These are phyloP conservation scores for Atlantisia rogersi DNA, from an alignment of 2,113 vertebrate genomes.

Conservation along the genomic window DNA sequence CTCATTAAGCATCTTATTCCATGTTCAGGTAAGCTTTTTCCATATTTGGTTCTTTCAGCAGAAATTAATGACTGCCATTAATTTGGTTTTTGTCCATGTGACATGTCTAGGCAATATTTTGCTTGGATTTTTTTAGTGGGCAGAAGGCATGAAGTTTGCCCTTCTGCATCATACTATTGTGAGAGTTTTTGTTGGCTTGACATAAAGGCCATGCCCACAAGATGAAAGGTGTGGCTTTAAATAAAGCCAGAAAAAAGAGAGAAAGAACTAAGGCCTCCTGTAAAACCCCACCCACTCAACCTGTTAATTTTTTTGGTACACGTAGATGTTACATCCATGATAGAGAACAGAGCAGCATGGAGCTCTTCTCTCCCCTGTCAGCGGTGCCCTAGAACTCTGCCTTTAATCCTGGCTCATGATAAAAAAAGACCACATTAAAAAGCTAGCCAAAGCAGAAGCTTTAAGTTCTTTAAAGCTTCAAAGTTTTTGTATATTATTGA, in stretches of 20 bases:
- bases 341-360: not conserved
- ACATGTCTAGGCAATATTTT: not conserved
- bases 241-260: not conserved
- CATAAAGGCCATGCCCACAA: not conserved
- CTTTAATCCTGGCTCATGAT: not conserved
- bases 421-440: not conserved
- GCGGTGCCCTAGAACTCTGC: not conserved
- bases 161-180: not conserved
- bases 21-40: not conserved
- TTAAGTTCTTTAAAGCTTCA: not conserved
- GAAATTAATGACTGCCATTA: not conserved
- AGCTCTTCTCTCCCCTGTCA: not conserved
- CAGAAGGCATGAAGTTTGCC: not conserved
- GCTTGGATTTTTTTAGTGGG: not conserved
- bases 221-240: not conserved
- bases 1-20: not conserved
- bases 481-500: not conserved
- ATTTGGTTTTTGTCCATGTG: not conserved
- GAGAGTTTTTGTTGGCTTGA: slow-evolving; percentile 9
- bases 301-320: not conserved
- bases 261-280: not conserved
- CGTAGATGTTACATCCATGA: rapidly evolving
- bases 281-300: not conserved
- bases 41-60: not conserved
- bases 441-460: not conserved